A percentile compares a stretch with the other conserved stretches of the same genome.
Conservation (phyloP, 2,888 invertebrate genomes). For the Nipponacmea schrenckii region DNA sequence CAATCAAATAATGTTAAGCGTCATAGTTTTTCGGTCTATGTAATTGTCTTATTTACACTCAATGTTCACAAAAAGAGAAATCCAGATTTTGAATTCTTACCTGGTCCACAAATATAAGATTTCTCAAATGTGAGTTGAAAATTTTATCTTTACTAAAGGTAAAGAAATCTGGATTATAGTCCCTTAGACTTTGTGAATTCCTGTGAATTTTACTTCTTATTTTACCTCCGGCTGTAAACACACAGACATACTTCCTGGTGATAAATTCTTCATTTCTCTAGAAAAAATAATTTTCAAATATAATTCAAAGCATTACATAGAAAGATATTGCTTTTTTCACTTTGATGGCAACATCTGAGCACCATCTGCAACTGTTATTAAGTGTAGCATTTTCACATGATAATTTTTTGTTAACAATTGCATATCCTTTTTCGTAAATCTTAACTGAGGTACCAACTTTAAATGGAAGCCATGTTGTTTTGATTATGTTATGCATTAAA, state of each 20-base stretch:
- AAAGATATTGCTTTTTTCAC: background rate
- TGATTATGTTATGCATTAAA: too few species aligned
- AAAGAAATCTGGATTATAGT: constrained; percentile 43
- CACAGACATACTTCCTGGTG: constrained; percentile 41
- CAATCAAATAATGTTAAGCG: background rate
- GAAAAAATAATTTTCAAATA: background rate
- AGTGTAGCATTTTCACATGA: too few species aligned
- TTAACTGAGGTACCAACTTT: too few species aligned
- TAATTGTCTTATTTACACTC: too few species aligned
- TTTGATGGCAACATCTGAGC: too few species aligned
- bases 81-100: constrained; percentile 35
- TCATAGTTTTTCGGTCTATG: too few species aligned
- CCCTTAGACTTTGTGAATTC: constrained; percentile 32
- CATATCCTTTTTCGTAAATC: too few species aligned
- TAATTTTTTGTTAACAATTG: too few species aligned
- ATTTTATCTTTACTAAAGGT: constrained; percentile 30
- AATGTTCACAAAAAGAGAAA: too few species aligned
- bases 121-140: constrained; percentile 26
- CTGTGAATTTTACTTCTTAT: constrained; percentile 39
- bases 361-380: too few species aligned
- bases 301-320: background rate
- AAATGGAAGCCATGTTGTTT: too few species aligned
- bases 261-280: constrained; percentile 36
- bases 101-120: constrained; percentile 48
- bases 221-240: constrained; percentile 30